phyloP scores from a whole-genome alignment of 2,797 vertebrate genomes.

The Rhinella marina region DNA sequence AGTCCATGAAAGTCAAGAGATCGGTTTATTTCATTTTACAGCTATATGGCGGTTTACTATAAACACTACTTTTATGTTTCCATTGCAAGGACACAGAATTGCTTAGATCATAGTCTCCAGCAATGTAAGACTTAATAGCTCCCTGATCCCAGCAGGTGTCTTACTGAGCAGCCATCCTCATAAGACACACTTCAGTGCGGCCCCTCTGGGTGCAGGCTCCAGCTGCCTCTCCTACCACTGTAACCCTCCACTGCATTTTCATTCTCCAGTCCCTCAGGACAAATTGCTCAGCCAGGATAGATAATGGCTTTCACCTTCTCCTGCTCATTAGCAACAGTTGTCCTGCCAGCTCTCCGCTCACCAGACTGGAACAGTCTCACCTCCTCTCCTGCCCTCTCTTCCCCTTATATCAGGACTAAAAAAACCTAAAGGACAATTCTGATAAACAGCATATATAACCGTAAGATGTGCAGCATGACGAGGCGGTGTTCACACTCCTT shows the following conservation, averaged over 20 bases:
- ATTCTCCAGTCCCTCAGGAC: background rate
- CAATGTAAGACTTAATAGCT: background rate
- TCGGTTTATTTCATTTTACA: background rate
- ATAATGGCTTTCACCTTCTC: constrained; percentile 2
- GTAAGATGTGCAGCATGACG: too few relatives aligned
- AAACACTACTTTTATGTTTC: background rate
- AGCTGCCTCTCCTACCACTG: background rate
- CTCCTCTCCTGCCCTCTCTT: background rate
- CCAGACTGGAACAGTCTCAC: too few relatives aligned
- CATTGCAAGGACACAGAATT: background rate
- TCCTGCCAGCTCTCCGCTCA: background rate
- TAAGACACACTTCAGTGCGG: background rate
- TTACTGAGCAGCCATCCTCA: background rate
- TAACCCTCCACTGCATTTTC: background rate
- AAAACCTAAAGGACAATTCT: too few relatives aligned
- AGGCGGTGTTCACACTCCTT: too few relatives aligned
- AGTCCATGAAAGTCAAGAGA: background rate
- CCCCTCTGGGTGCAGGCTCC: background rate
- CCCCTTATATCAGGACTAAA: too few relatives aligned
- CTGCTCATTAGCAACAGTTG: constrained; percentile 1
- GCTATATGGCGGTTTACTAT: background rate
- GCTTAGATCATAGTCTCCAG: background rate
- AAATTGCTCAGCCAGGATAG: background rate
- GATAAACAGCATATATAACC: too few relatives aligned
- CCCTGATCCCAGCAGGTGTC: background rate